Conservation (phyloP, 2,113 vertebrate species). For the Taurulus bubalis region DNA sequence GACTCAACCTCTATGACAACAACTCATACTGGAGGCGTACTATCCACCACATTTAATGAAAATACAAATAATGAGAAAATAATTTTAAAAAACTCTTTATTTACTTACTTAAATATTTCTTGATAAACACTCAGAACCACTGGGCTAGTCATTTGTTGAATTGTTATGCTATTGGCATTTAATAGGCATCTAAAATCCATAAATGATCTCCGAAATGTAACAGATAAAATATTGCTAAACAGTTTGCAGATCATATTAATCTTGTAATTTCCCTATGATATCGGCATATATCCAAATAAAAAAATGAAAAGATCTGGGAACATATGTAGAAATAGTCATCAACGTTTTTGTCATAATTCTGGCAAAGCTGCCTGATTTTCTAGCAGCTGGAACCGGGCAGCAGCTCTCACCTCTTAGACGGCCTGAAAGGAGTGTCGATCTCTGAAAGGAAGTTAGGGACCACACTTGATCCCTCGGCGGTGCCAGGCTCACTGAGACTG, state of each 20-base stretch:
- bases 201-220: not conserved
- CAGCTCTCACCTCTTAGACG: slow-evolving; percentile 56
- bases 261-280: not conserved
- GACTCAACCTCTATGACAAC: not conserved
- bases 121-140: no score
- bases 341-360: not conserved
- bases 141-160: no score
- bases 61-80: not conserved
- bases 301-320: not conserved
- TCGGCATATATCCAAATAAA: not conserved
- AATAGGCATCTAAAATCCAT: not conserved
- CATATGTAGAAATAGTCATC: not conserved
- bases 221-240: not conserved
- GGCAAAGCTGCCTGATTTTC: not conserved
- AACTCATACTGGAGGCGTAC: not conserved
- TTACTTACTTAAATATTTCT: no score
- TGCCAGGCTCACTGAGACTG: slow-evolving; percentile 55
- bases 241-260: not conserved
- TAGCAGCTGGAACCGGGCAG: not conserved
- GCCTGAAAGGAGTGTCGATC: slow-evolving; percentile 28
- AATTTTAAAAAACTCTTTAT: not conserved
- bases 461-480: slow-evolving; percentile 30
- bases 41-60: not conserved
- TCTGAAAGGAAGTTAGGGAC: slow-evolving; percentile 53
- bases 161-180: no score